These are phyloP conservation scores for Microcebus murinus DNA, from an alignment of 2,113 vertebrate species.

Conservation along the genomic window DNA sequence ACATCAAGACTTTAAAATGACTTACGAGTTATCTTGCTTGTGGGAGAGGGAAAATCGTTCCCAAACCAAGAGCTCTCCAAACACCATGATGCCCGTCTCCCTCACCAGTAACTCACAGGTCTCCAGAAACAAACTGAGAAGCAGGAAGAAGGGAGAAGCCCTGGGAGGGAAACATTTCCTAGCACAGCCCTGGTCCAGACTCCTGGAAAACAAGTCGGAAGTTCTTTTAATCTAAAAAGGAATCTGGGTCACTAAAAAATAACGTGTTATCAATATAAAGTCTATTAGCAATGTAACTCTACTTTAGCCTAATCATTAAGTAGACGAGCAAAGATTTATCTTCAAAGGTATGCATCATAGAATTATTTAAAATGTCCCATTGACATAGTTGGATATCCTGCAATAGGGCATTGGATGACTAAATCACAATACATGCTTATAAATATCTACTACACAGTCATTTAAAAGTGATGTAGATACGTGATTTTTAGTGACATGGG, in stretches of 20 bases:
- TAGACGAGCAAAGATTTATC: not conserved
- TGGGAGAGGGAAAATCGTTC: constrained; percentile 93
- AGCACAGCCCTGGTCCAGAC: constrained; percentile 85
- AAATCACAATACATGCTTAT: not conserved
- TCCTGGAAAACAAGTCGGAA: constrained; percentile 86
- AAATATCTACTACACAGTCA: not conserved
- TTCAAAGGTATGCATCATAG: not conserved
- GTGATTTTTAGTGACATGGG: not conserved
- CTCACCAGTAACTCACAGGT: constrained; percentile 98
- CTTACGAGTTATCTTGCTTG: constrained; percentile 89
- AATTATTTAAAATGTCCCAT: not conserved
- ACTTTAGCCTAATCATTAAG: not conserved
- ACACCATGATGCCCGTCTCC: constrained; percentile 96
- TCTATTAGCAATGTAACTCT: not conserved
- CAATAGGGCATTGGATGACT: not conserved
- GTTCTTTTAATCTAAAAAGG: not conserved
- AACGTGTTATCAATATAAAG: not conserved
- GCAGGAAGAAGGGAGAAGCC: constrained; percentile 87
- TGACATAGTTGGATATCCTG: not conserved
- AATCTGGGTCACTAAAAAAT: not conserved
- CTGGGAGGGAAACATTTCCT: constrained; percentile 89
- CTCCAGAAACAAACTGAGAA: constrained; percentile 92
- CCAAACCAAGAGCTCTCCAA: constrained; percentile 95
- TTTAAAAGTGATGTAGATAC: not conserved
- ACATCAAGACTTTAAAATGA: constrained; percentile 43